Base-by-base conservation (phyloP, 2,888 invertebrate genomes). In the Cerastoderma edule region DNA sequence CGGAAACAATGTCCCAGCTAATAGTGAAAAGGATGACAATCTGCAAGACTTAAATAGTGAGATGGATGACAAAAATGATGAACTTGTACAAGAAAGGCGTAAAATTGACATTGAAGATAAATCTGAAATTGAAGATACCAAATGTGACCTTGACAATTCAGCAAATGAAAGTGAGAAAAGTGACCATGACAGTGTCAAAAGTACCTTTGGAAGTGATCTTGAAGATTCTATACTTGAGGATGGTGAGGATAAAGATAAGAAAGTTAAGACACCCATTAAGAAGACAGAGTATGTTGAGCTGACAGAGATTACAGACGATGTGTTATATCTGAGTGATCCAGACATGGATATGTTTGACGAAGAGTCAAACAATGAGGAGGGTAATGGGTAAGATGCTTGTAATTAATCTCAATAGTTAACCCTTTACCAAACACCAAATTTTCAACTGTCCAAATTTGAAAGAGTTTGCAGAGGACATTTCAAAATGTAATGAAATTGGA, bases 261-360 rank as follows among this genome's bases (percentile, higher is more conserved):
- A 46, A 46, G 5, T 16, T 46, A 5, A 46, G n/a, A 46, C 46
- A 46, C 19, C 46, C 16, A 46, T 19, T 19, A 1, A 46, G n/a
- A n/a, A 19, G 46, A 46, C 46, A 46, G 19, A 46, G 5, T 46
- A 39, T 39, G 16, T 39, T 22, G 50, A 50, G 24, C 50, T 50
- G 50, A 50, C 16, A 2, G 50, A 50, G 22, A 22, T 50, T 4
- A 50, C 32, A 5, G 50, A 66, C 50, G 66, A 66, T 50, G 50
- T 66, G 3, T 33, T 66, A 19, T 48, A 27, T 30, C 28, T 66
- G 10, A 32, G 22, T 28, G 66, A 66, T 30, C 30, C 56, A 28
- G 56, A 56, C n/a, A 56, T 56, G 56, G 56, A 56, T n/a, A 56
- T 56, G 56, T 56, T 56, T 8, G 13, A 19, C 13, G 56, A 56